Evolutionary conservation across 2,113 vertebrate species (phyloP).

Genomic region (Coregonus clupeaformis): DNA sequence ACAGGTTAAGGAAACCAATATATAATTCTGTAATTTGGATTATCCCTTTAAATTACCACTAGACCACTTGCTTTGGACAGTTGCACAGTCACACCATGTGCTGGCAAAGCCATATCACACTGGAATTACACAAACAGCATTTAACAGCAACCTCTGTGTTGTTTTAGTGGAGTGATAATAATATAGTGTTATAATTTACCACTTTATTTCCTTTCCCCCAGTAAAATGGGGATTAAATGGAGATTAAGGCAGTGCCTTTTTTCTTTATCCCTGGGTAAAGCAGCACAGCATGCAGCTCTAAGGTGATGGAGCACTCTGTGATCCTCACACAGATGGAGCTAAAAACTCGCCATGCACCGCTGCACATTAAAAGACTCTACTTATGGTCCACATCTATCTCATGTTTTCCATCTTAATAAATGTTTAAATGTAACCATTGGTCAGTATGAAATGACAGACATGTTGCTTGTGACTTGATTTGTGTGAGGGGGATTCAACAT

Average conservation of each 20-base stretch:
- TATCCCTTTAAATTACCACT: too few species aligned
- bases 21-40: too few species aligned
- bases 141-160: neutral
- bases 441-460: neutral
- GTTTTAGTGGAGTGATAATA: neutral
- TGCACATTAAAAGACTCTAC: neutral
- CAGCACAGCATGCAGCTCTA: slow-evolving; percentile 32
- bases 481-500: too few species aligned
- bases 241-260: slow-evolving; percentile 57
- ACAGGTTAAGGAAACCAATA: too few species aligned
- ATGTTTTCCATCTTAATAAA: too few species aligned
- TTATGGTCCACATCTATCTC: too few species aligned
- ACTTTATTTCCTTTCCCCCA: slow-evolving; percentile 26
- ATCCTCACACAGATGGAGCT: slow-evolving; percentile 17
- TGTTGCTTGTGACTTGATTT: neutral
- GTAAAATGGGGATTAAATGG: slow-evolving; percentile 59
- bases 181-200: slow-evolving; percentile 23
- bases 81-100: too few species aligned
- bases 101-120: too few species aligned
- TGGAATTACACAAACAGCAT: too few species aligned
- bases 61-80: too few species aligned
- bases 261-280: slow-evolving; percentile 41
- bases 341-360: neutral
- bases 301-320: slow-evolving; percentile 33
- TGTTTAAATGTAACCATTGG: neutral